Evolutionary conservation across 1,140 invertebrate genomes (phyloP), one percentile per base, ranked within the genome.

Genomic region (Eueides isabella): DNA sequence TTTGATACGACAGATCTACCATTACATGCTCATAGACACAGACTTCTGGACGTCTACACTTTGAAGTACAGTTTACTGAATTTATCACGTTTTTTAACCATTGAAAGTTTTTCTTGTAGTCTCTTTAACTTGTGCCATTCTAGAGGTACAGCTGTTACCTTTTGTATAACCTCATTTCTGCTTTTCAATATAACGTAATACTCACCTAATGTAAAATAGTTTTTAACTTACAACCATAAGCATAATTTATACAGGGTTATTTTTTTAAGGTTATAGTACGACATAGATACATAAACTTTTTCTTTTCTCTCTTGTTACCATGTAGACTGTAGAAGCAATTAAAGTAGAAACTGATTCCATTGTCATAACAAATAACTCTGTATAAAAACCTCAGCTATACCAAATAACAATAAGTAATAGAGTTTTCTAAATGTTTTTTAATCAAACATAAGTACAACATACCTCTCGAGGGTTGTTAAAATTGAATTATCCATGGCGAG

Each of bases 221-320:
- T 83, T 75, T 85, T 80, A 83, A 80, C 66, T 74, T 88, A 88
- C 80, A 86, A 87, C 85, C 83, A 84, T 91, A 91, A 90, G 88
- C 89, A 92, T 92, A 92, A 92, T 92, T 90, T 92, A 90, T 92
- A 91, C 89, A 92, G 88, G 88, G 88, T 91, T 92, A 91, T 88
- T 89, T 87, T 55, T 55, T 90, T 88, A 87, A 87, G 82, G 76
- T 85, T 86, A 72, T 79, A 72, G 63, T 74, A 72, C 71, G 41
- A 72, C 61, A 67, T 61, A 62, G 33, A 33, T 71, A 28, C 70
- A 31, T 76, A 72, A 26, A 26, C 48, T 23, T 26, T 69, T 71
- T 67, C 72, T 72, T 64, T 77, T 77, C 65, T 68, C 28, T 44
- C 61, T 79, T 72, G 67, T 82, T 78, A 71, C 68, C 68, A 75